Base-by-base conservation (phyloP, 2,888 invertebrate genomes). In the Drosophila koepferae region DNA sequence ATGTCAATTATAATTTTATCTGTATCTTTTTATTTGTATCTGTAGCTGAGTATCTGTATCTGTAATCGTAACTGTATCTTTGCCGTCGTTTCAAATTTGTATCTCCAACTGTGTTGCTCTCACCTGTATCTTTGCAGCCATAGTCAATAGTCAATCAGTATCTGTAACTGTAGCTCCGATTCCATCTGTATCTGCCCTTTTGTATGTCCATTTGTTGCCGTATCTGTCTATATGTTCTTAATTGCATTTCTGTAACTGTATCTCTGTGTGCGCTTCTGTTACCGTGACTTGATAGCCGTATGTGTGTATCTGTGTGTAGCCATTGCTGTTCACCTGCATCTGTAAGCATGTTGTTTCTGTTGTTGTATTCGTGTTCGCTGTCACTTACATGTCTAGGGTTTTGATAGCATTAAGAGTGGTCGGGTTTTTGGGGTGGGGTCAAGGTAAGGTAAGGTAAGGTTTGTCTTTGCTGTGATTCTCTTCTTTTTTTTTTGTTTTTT, bases 301-400 rank as follows among this genome's bases (percentile, higher is more conserved):
- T 18, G 14, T 14, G 3, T 53, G 20, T 53, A 23, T 23, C 23
- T 23, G 23, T 23, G 23, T 23, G 23, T 23, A 36, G 20, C 20
- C 14, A 5, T 36, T 20, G 18, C 53, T 36, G 53, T 20, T 12
- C 3, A 53, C 16, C 20, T 53, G 46, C 31, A 40, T 59, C 48
- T 28, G 44, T 58, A n/a, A 41, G 58, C n/a, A 49, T n/a, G n/a
- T 31, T 31, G 10, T 31, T 58, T 16, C 44, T 53, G 46, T 36
- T 56, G n/a, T 43, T 64, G 69, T 64, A 44, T 70, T 59, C 65
- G 63, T 83, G 72, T 63, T 51, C 55, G 63, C 66, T 66, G 61
- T 69, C 60, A 64, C 88, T 83, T 83, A 84, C 55, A 65, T 82
- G 48, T 73, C 84, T 89, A 86, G 72, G 70, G 56, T 48, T 56